Evolutionary conservation across 2,113 vertebrate species (phyloP).

Genomic region (Malaclemys terrapin): DNA sequence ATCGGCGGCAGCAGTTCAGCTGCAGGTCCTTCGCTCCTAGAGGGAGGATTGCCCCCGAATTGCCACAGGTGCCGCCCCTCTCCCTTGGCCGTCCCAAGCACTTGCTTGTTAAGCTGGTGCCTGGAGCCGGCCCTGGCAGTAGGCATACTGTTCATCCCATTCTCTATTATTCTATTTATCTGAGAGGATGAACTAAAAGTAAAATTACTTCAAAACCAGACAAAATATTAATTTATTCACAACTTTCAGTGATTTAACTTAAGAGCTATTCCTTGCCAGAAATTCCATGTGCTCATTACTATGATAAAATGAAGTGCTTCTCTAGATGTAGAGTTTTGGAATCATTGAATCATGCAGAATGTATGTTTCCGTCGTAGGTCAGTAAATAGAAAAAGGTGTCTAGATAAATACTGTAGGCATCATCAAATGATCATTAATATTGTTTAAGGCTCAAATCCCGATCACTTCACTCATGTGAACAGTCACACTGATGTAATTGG

Average conservation of each 20-base stretch:
- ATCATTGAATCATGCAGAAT: neutral
- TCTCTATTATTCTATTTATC: rapidly evolving
- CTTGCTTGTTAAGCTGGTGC: too few relatives aligned
- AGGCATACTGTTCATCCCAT: neutral
- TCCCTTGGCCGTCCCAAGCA: too few relatives aligned
- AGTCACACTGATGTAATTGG: neutral
- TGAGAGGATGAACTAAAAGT: neutral
- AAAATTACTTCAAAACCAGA: neutral
- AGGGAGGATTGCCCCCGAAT: too few relatives aligned
- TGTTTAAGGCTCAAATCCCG: neutral
- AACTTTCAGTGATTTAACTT: neutral
- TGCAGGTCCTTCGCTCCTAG: too few relatives aligned
- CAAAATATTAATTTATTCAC: neutral
- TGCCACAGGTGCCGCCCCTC: too few relatives aligned
- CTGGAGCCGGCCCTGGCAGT: neutral
- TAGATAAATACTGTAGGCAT: neutral
- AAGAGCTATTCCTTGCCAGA: neutral
- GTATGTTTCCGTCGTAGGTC: neutral
- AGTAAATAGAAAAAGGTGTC: neutral
- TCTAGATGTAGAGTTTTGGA: neutral
- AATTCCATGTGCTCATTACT: neutral
- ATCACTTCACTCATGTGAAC: neutral
- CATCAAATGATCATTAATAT: neutral
- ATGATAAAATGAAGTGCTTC: neutral
- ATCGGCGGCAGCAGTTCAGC: too few relatives aligned